Evolutionary conservation across 2,888 invertebrate species (phyloP).

Genomic region (Spodoptera picta): DNA sequence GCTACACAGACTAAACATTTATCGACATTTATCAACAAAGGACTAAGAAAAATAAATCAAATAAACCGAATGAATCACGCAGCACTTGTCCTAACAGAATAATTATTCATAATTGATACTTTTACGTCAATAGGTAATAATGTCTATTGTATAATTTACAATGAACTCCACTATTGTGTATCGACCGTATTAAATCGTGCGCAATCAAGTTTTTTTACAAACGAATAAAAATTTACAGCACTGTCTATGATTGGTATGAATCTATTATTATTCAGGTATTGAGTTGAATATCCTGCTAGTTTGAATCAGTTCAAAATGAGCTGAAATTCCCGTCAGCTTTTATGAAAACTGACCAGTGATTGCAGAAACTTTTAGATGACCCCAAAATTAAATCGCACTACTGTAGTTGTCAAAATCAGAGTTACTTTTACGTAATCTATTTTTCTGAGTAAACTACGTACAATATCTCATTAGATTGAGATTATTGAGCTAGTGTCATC

Average conservation of each 20-base stretch:
- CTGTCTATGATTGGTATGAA: too few species aligned
- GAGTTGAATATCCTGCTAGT: too few species aligned
- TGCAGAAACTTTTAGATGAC: too few species aligned
- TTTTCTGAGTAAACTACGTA: too few species aligned
- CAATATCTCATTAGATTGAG: too few species aligned
- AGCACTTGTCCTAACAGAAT: constrained; percentile 41
- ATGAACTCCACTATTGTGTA: constrained; percentile 42
- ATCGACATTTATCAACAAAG: neutral
- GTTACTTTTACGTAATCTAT: too few species aligned
- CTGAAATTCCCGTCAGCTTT: too few species aligned
- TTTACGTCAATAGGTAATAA: constrained; percentile 52
- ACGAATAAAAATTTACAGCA: constrained; percentile 1
- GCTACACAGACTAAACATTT: neutral
- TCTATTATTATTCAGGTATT: too few species aligned
- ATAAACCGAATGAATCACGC: constrained; percentile 25
- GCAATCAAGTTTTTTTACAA: constrained; percentile 32
- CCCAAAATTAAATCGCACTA: too few species aligned
- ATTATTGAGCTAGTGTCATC: constrained; percentile 1
- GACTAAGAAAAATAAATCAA: constrained; percentile 5
- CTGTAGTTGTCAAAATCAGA: too few species aligned
- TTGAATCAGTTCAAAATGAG: too few species aligned
- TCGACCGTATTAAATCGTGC: constrained; percentile 39
- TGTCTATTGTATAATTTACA: constrained; percentile 39
- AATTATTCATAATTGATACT: constrained; percentile 49
- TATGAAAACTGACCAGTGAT: too few species aligned